Evolutionary conservation across 2,888 invertebrate species (phyloP).

Genomic region (Eledona agricola): DNA sequence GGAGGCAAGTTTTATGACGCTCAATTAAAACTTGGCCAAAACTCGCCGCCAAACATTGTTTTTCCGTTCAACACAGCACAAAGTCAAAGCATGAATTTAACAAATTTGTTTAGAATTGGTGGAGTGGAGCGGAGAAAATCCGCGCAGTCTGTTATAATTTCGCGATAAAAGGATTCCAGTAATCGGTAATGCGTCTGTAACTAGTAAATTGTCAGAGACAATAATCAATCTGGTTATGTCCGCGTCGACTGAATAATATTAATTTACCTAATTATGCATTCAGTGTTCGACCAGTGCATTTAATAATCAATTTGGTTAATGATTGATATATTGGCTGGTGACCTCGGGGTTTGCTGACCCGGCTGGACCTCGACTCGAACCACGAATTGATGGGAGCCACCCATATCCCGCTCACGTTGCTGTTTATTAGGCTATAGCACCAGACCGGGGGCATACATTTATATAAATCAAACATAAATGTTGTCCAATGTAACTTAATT

Average conservation of each 20-base stretch:
- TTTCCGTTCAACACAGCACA: no score
- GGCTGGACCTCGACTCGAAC: slow-evolving; percentile 16
- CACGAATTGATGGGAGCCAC: slow-evolving; percentile 18
- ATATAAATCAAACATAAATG: no score
- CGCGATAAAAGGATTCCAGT: no score
- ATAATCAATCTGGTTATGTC: slow-evolving; percentile 44
- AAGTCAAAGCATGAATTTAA: no score
- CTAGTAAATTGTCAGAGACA: slow-evolving; percentile 27
- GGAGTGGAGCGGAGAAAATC: no score
- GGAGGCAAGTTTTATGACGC: slow-evolving; percentile 9
- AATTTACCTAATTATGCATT: slow-evolving; percentile 48
- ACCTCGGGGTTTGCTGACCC: slow-evolving; percentile 30
- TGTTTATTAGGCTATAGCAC: no score
- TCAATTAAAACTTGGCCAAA: slow-evolving; percentile 32
- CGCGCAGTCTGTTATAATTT: no score
- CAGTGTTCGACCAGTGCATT: slow-evolving; percentile 42
- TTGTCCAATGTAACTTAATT: no score
- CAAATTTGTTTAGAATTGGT: no score
- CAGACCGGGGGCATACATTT: no score
- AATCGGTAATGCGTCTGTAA: slow-evolving; percentile 8
- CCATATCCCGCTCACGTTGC: slow-evolving; percentile 8
- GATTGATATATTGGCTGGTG: slow-evolving; percentile 43
- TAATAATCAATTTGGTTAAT: slow-evolving; percentile 48
- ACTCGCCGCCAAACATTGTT: no score
- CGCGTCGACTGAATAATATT: slow-evolving; percentile 46